A percentile compares a stretch with the other conserved stretches of the same genome.
These are phyloP conservation scores for Choloepus didactylus DNA, from an alignment of 2,797 vertebrate genomes.

Conservation along the genomic window DNA sequence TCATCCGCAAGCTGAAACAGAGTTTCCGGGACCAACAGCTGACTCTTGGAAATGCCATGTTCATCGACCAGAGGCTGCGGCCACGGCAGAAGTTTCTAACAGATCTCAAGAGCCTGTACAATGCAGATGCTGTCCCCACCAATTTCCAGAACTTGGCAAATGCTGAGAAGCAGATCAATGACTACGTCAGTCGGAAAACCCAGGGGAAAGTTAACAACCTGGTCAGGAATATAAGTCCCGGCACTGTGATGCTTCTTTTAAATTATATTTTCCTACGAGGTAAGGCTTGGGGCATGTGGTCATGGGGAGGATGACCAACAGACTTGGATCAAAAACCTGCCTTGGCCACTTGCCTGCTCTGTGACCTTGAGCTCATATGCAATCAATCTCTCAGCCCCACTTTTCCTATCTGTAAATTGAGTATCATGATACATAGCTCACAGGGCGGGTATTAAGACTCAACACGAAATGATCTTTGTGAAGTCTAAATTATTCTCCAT, in stretches of 20 bases:
- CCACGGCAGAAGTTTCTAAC: constrained; percentile 87
- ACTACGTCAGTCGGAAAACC: constrained; percentile 91
- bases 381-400: background rate
- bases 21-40: constrained; percentile 81
- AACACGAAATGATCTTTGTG: background rate
- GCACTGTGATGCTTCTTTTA: constrained; percentile 92
- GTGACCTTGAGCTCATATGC: background rate
- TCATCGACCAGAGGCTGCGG: constrained; percentile 88
- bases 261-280: constrained; percentile 94
- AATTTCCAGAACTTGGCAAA: constrained; percentile 89
- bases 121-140: constrained; percentile 87
- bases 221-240: constrained; percentile 90
- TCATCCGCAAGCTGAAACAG: constrained; percentile 86
- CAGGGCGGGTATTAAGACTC: background rate
- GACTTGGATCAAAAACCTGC: background rate
- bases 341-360: background rate
- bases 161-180: constrained; percentile 91
- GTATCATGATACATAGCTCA: background rate
- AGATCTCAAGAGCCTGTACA: constrained; percentile 87
- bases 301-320: background rate
- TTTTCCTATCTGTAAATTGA: background rate
- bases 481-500: background rate
- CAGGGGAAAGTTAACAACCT: constrained; percentile 92
- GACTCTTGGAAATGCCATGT: constrained; percentile 91
- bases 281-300: constrained; percentile 83